A percentile compares a stretch with the other conserved stretches of the same genome.
phyloP scores from a whole-genome alignment of 2,797 vertebrate genomes.

The Geotrypetes seraphini region DNA sequence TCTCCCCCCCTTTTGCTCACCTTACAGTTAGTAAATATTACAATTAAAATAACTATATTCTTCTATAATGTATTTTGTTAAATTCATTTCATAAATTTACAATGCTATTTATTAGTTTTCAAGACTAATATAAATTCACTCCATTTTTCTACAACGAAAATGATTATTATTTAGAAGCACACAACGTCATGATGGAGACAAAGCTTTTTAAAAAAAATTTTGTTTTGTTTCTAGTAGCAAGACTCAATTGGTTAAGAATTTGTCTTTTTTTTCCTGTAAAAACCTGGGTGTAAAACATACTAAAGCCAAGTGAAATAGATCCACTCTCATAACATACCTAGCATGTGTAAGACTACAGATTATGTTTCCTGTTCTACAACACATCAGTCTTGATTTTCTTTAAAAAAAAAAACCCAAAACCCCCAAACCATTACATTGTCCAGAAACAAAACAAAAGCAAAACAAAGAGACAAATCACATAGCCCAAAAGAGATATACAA shows the following conservation, averaged over 20 bases:
- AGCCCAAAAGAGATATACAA: constrained; percentile 62
- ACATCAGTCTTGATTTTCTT: constrained; percentile 68
- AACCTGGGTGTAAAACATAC: constrained; percentile 97
- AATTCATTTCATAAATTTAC: constrained; percentile 96
- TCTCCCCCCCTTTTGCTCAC: constrained; percentile 84
- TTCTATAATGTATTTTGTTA: constrained; percentile 95
- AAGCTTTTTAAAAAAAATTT: no score
- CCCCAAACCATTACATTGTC: constrained; percentile 68
- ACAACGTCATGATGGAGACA: constrained; percentile 96
- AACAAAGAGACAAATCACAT: constrained; percentile 54
- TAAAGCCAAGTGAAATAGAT: constrained; percentile 98
- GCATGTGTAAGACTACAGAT: constrained; percentile 91
- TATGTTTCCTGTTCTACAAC: constrained; percentile 85
- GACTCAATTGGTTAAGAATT: constrained; percentile 91
- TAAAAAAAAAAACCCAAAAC: no score
- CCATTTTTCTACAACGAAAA: constrained; percentile 99
- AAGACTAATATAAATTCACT: constrained; percentile 99
- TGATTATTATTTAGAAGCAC: constrained; percentile 97
- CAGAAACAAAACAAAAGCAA: constrained; percentile 45
- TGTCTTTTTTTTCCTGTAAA: no score
- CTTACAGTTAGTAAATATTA: constrained; percentile 98
- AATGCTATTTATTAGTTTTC: constrained; percentile 95
- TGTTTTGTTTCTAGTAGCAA: constrained; percentile 84
- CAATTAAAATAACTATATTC: constrained; percentile 98
- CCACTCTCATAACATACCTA: constrained; percentile 97